These are phyloP conservation scores for Arizona elegans DNA, from an alignment of 2,113 vertebrate genomes.

Conservation along the genomic window DNA sequence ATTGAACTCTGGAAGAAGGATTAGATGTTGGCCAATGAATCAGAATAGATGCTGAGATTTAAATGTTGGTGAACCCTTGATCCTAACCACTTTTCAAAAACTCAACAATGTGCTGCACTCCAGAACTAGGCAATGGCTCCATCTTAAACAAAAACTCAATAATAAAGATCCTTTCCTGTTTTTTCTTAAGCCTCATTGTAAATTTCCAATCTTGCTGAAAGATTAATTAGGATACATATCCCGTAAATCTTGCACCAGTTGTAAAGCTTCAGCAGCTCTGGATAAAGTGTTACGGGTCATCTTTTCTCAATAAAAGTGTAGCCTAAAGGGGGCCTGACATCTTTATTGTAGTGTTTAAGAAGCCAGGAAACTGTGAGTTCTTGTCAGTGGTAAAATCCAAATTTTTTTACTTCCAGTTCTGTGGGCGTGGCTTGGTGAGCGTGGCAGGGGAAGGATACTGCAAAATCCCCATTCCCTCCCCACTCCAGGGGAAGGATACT, in stretches of 20 bases:
- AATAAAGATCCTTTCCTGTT: background rate
- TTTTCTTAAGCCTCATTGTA: background rate
- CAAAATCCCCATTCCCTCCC: no score
- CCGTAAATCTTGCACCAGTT: background rate
- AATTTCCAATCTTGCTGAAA: background rate
- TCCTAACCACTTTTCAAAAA: background rate
- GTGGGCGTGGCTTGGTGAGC: no score
- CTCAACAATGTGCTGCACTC: background rate
- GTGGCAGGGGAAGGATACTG: no score
- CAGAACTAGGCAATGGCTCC: background rate
- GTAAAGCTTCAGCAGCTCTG: background rate
- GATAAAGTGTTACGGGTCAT: background rate
- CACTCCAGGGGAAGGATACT: no score
- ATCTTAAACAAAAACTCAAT: background rate
- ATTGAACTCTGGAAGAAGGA: background rate
- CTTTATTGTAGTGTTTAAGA: background rate
- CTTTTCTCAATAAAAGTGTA: background rate
- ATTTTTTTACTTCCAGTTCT: no score
- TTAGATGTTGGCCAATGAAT: background rate
- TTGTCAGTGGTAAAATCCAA: background rate
- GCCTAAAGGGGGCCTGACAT: background rate
- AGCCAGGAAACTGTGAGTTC: background rate
- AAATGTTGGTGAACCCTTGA: background rate
- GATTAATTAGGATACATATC: background rate
- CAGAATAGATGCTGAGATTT: background rate